phyloP scores from a whole-genome alignment of 1,140 invertebrate genomes.

The Globodera ellingtonae region DNA sequence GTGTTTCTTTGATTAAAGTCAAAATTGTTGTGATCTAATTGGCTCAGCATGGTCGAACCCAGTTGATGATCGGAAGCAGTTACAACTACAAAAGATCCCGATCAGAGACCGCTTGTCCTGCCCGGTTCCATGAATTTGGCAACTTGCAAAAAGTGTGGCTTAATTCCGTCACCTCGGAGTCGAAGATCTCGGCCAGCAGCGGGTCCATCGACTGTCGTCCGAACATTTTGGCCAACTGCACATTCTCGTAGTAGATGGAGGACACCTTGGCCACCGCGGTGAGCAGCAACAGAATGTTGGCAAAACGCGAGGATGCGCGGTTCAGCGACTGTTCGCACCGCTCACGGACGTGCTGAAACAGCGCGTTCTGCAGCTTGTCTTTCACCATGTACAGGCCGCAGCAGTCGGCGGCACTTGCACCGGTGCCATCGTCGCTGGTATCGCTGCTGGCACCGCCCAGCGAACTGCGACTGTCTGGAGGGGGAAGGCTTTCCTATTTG shows the following conservation, averaged over 20 bases:
- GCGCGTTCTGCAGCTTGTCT: constrained; percentile 47
- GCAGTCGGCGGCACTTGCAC: not conserved
- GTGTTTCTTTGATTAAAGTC: no score
- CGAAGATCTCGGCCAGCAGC: constrained; percentile 45
- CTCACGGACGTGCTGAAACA: constrained; percentile 54
- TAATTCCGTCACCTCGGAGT: not conserved
- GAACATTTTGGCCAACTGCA: constrained; percentile 53
- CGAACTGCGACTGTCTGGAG: constrained; percentile 27
- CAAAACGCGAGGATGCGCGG: constrained; percentile 47
- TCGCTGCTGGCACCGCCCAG: constrained; percentile 14
- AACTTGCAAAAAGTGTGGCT: no score
- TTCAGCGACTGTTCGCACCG: constrained; percentile 44
- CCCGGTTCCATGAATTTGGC: not conserved
- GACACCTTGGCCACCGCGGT: constrained; percentile 53
- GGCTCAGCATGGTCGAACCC: no score
- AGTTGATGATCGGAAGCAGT: no score
- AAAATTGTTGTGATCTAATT: no score
- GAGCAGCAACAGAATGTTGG: constrained; percentile 47
- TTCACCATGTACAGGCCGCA: constrained; percentile 31
- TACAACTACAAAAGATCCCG: no score
- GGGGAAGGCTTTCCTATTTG: not conserved
- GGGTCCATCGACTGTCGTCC: constrained; percentile 51
- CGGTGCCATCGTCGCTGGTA: not conserved
- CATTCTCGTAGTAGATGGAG: constrained; percentile 52
- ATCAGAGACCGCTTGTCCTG: not conserved